Base-by-base conservation (phyloP, 2,797 vertebrate species). In the Micromesistius poutassou region DNA sequence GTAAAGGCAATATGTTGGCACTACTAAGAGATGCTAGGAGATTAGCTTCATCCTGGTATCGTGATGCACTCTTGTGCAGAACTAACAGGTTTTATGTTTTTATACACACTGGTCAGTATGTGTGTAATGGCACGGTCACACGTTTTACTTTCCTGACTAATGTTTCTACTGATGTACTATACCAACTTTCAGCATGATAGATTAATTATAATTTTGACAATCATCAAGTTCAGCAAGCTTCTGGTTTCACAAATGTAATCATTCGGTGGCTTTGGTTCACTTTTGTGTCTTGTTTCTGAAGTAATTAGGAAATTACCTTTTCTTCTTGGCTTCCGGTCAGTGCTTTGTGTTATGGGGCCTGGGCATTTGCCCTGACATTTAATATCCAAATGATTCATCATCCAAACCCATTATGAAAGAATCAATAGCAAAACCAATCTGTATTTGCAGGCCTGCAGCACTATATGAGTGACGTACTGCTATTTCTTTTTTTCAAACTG, bases 361-460 rank as follows among this genome's bases (percentile, higher is more conserved):
- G 2, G 19, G 2, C n/a, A 22, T 22, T 55, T 25, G 6, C n/a
- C 50, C 16, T 55, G 50, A 66, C 8, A 10, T 66, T 25, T 28
- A 66, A 25, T 28, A 66, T 66, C 62, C 55, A 66, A 25, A 66
- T 66, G 55, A 66, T 25, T 66, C 55, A 66, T 66, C 55, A 66
- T 66, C 55, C 55, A 66, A 25, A 1, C 22, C 1, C 3, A n/a
- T 8, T n/a, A 25, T 25, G n/a, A 66, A 14, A 25, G 55, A 25
- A 25, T 66, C 55, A 66, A 66, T 66, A 66, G n/a, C 25, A n/a
- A 66, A 25, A 25, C n/a, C 55, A 28, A 25, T 25, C 55, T 66
- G 55, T 66, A 3, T 66, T 1, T 8, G n/a, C 55, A 28, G 62
- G 1, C 55, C 55, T 25, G 55, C 46, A 22, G 46, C 46, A 12